Percentiles rank a stretch among this genome's conserved stretches.
phyloP scores from a whole-genome alignment of 2,888 invertebrate genomes.

The Luperina nickerlii region DNA sequence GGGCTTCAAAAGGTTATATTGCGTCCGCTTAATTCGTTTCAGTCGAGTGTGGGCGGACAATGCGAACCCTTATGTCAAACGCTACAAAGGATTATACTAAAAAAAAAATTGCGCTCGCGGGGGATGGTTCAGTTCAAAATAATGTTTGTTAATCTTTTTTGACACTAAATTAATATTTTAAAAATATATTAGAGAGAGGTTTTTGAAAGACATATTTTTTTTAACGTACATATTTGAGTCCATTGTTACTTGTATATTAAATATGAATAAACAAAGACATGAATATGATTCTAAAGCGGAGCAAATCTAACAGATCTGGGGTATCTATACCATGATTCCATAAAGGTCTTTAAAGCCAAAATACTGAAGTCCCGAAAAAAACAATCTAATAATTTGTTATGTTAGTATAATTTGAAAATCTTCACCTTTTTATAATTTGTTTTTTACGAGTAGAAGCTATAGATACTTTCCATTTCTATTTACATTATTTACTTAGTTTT shows the following conservation, averaged over 20 bases:
- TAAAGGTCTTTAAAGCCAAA: no score
- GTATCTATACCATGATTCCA: neutral
- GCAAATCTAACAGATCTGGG: neutral
- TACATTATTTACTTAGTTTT: no score
- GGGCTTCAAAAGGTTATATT: constrained; percentile 26
- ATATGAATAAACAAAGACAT: neutral
- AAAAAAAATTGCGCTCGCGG: constrained; percentile 19
- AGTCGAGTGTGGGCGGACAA: constrained; percentile 37
- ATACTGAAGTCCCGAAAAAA: no score
- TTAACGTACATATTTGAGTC: no score
- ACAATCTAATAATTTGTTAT: no score
- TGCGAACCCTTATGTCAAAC: constrained; percentile 14
- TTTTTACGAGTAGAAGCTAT: no score
- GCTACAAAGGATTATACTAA: constrained; percentile 27
- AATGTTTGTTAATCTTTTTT: constrained; percentile 17
- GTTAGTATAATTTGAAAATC: no score
- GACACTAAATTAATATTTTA: neutral
- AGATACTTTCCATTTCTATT: no score
- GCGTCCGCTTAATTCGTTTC: constrained; percentile 1
- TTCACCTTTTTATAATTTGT: no score
- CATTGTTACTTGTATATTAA: no score
- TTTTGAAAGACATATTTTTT: neutral
- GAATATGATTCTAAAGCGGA: neutral
- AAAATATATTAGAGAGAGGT: neutral
- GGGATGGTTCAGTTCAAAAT: constrained; percentile 7